Evolutionary conservation across 2,797 vertebrate genomes (phyloP).

Genomic region (Manis crassicaudata): DNA sequence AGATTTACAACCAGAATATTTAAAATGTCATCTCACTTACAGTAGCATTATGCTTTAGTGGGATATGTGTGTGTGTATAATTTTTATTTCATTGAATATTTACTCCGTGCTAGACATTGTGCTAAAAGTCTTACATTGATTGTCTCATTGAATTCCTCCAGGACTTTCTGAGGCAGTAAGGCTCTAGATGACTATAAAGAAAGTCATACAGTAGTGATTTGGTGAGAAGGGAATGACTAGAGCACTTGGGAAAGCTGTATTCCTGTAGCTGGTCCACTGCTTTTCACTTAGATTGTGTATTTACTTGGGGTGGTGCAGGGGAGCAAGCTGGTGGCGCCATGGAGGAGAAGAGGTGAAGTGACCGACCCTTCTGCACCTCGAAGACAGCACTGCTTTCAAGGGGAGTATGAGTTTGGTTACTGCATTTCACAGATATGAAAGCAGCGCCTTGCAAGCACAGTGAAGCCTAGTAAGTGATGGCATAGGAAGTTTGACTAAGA

Average conservation of each 20-base stretch:
- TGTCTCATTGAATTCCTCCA: not conserved
- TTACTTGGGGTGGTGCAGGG: not conserved
- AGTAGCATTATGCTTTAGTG: constrained; percentile 26
- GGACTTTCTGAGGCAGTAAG: not conserved
- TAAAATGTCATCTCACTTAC: constrained; percentile 31
- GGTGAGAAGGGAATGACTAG: not conserved
- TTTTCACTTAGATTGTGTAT: not conserved
- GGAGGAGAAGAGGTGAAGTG: not conserved
- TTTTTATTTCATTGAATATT: constrained; percentile 30
- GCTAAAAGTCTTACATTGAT: not conserved
- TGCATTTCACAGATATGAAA: not conserved
- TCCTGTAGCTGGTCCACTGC: not conserved
- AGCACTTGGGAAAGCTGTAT: not conserved
- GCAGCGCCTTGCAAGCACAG: not conserved
- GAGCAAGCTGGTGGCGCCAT: not conserved
- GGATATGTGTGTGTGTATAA: not conserved
- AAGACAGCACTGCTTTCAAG: not conserved
- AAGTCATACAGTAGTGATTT: not conserved
- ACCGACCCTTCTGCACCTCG: not conserved
- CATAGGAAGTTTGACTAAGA: not conserved
- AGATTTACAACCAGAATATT: not conserved
- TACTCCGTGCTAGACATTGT: not conserved
- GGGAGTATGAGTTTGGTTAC: not conserved
- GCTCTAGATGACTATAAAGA: not conserved
- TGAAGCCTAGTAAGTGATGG: not conserved